Evolutionary conservation across 2,888 invertebrate genomes (phyloP).

Genomic region (Lordiphosa andalusiaca): DNA sequence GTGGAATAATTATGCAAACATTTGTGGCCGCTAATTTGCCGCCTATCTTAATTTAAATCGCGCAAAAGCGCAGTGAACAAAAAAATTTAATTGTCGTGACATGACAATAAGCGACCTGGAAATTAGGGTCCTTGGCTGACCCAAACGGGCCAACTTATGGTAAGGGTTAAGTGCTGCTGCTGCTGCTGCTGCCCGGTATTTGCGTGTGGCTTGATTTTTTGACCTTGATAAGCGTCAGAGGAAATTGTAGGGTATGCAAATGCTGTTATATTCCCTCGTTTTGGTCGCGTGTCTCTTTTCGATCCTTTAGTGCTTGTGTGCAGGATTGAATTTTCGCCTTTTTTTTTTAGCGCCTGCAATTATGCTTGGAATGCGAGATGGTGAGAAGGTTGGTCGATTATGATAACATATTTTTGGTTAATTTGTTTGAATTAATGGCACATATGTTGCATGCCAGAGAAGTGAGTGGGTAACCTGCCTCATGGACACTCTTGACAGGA

Average conservation of each 20-base stretch:
- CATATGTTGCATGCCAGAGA: constrained; percentile 22
- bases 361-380: constrained; percentile 44
- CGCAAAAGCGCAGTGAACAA: constrained; percentile 62
- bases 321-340: constrained; percentile 50
- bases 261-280: constrained; percentile 40
- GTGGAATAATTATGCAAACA: constrained; percentile 67
- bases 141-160: constrained; percentile 4
- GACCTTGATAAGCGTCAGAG: constrained; percentile 56
- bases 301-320: constrained; percentile 4
- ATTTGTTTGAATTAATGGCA: constrained; percentile 50
- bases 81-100: constrained; percentile 69
- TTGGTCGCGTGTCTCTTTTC: constrained; percentile 51
- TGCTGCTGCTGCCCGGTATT: constrained; percentile 22
- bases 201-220: constrained; percentile 63
- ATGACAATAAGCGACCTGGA: constrained; percentile 61
- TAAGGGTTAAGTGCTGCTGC: too few relatives aligned
- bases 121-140: constrained; percentile 57
- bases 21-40: constrained; percentile 77
- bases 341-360: constrained; percentile 58
- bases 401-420: constrained; percentile 62
- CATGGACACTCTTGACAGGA: too few relatives aligned
- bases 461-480: too few relatives aligned
- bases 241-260: constrained; percentile 72
- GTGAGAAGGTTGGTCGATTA: constrained; percentile 43
- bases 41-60: constrained; percentile 77